Conservation (phyloP, 2,888 invertebrate species). For the Trachelus tabidus region DNA sequence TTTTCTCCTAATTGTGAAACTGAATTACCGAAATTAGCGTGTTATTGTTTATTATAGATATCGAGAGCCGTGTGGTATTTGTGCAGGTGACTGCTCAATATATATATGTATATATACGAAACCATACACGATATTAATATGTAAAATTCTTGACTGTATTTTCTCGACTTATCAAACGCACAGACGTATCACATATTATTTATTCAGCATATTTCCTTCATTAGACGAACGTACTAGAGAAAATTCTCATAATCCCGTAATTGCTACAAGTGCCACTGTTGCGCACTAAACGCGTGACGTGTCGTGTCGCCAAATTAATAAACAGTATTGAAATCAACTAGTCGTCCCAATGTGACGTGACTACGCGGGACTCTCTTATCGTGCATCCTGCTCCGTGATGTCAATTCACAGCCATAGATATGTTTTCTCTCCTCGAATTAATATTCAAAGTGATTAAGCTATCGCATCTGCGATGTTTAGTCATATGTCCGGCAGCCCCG, state of each 20-base stretch:
- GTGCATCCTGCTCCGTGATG: neutral
- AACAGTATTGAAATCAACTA: neutral
- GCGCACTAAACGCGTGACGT: neutral
- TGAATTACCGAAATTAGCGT: neutral
- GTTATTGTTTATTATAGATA: neutral
- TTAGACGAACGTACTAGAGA: neutral
- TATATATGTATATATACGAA: neutral
- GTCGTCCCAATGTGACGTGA: neutral
- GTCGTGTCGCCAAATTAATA: neutral
- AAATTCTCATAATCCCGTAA: neutral
- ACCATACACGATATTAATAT: neutral
- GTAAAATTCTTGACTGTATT: neutral
- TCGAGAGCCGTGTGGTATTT: neutral
- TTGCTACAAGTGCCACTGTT: neutral
- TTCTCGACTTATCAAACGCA: neutral
- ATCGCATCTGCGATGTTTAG: neutral
- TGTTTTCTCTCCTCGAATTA: neutral
- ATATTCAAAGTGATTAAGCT: neutral
- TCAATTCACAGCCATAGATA: neutral
- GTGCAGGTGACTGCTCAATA: neutral
- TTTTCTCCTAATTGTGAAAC: neutral
- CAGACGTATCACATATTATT: neutral
- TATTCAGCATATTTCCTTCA: neutral
- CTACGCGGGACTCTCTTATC: neutral
- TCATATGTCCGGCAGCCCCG: neutral